phyloP scores from a whole-genome alignment of 64 coral and sea anemone genomes.

The Porites australiensis region DNA sequence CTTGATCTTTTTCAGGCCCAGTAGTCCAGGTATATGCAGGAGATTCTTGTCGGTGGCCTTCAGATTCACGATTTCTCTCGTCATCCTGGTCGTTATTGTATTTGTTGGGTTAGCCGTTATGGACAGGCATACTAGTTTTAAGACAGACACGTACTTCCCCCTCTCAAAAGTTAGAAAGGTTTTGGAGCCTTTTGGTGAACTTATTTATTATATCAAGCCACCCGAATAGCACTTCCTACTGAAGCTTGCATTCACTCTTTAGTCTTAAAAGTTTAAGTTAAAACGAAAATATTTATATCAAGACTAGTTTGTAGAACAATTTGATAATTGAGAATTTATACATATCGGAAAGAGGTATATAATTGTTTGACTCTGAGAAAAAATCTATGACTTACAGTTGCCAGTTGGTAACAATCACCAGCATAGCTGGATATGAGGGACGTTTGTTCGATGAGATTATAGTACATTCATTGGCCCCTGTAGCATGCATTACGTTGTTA shows the following conservation, averaged over 20 bases:
- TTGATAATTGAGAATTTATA: slow-evolving; percentile 21
- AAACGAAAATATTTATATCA: slow-evolving; percentile 10
- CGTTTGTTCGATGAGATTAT: background rate
- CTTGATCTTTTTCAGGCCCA: slow-evolving; percentile 19
- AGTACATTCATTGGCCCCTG: background rate
- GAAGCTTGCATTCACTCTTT: background rate
- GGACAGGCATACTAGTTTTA: background rate
- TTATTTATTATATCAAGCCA: slow-evolving; percentile 22
- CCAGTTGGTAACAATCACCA: background rate
- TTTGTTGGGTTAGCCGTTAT: slow-evolving; percentile 9
- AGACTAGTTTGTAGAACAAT: background rate
- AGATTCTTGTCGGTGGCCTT: background rate
- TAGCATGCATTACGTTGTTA: too few species aligned
- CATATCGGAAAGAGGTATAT: background rate
- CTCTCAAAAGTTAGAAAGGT: slow-evolving; percentile 23
- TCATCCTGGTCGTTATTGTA: background rate
- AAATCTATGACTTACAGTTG: background rate
- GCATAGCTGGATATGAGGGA: slow-evolving; percentile 29
- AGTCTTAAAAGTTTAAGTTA: slow-evolving; percentile 9
- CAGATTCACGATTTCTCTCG: slow-evolving; percentile 1
- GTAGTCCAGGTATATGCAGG: background rate
- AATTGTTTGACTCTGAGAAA: background rate
- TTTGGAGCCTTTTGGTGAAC: slow-evolving; percentile 5
- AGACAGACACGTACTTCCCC: slow-evolving; percentile 1
- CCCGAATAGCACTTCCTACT: background rate